Evolutionary conservation across 2,797 vertebrate species (phyloP).

Genomic region (Antrozous pallidus): DNA sequence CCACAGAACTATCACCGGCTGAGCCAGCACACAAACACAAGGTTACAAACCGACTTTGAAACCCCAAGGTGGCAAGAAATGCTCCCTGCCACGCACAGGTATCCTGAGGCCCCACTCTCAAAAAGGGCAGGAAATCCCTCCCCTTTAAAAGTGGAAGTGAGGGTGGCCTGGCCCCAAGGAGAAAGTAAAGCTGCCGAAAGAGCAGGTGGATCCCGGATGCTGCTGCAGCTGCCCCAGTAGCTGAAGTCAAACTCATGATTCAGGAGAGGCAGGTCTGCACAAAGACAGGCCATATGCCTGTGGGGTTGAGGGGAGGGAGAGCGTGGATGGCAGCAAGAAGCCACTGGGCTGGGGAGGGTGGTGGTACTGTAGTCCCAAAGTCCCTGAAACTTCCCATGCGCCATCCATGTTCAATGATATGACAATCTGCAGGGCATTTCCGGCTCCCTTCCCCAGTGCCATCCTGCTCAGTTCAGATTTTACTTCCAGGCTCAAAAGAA

Average conservation of each 20-base stretch:
- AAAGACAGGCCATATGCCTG: neutral
- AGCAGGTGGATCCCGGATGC: slow-evolving; percentile 30
- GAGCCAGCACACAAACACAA: neutral
- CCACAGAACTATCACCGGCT: neutral
- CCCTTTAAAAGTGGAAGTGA: slow-evolving; percentile 1
- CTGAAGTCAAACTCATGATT: neutral
- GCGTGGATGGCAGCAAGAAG: neutral
- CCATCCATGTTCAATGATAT: neutral
- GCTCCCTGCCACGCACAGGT: neutral
- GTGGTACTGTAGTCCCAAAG: neutral
- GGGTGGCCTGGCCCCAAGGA: neutral
- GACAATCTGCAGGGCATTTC: neutral
- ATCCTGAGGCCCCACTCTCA: neutral
- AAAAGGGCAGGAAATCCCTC: neutral
- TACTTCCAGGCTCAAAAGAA: slow-evolving; percentile 20
- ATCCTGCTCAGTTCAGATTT: neutral
- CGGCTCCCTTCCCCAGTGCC: neutral
- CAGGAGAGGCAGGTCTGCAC: neutral
- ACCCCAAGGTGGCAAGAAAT: neutral
- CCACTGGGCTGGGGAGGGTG: neutral
- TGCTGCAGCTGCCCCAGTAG: neutral
- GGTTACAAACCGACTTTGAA: neutral
- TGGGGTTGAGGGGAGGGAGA: no score
- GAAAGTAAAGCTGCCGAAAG: neutral
- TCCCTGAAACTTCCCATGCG: neutral